A percentile compares a stretch with the other conserved stretches of the same genome.
Conservation (phyloP, 2,113 vertebrate species). For the Corynorhinus townsendii region DNA sequence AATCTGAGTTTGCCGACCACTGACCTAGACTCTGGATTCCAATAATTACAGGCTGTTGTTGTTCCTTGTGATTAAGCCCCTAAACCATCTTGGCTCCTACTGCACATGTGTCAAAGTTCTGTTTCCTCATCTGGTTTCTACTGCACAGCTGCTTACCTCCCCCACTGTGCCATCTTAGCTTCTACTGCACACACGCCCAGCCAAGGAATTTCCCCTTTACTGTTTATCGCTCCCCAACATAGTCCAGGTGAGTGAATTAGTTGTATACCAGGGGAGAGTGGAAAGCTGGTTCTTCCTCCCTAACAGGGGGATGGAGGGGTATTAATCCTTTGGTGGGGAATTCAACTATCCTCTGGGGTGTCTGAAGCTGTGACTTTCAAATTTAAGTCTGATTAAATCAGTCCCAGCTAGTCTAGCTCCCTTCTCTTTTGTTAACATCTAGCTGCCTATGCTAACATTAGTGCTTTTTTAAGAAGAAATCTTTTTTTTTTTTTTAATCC, state of each 20-base stretch:
- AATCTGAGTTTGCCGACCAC: too few species aligned
- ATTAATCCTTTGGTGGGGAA: neutral
- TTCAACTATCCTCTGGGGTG: neutral
- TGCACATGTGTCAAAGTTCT: too few species aligned
- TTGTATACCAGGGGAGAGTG: neutral
- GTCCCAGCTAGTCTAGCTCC: neutral
- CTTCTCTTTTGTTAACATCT: neutral
- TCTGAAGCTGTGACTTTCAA: neutral
- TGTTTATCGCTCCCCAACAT: neutral
- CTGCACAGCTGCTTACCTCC: too few species aligned
- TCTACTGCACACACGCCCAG: neutral
- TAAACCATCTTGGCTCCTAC: too few species aligned
- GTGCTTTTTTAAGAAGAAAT: neutral
- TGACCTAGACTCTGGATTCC: too few species aligned
- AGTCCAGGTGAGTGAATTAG: neutral
- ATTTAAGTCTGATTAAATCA: neutral
- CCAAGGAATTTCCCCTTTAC: neutral
- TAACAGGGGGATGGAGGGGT: neutral
- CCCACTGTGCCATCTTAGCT: neutral
- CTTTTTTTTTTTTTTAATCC: too few species aligned
- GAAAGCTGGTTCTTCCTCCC: neutral
- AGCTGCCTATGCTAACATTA: neutral
- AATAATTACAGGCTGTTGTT: too few species aligned
- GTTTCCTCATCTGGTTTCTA: too few species aligned
- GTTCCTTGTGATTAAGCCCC: too few species aligned